These are phyloP conservation scores for Romanogobio albipinnatus DNA, from an alignment of 2,113 vertebrate species.

Conservation along the genomic window DNA sequence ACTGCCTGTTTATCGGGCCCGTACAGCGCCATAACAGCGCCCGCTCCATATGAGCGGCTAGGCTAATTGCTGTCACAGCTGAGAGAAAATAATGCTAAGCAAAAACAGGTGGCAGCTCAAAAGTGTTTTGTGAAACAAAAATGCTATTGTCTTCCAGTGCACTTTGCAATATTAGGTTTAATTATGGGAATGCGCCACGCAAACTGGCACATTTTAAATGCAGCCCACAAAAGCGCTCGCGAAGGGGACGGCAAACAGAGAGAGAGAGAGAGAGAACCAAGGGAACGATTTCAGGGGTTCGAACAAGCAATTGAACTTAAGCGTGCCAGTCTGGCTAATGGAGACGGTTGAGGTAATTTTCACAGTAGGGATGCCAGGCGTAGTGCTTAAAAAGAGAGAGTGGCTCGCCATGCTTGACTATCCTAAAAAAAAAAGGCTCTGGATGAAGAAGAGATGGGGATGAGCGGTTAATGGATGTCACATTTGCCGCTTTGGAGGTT, in stretches of 20 bases:
- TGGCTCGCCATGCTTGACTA: neutral
- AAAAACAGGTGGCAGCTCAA: conserved; percentile 73
- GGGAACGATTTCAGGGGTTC: conserved; percentile 39
- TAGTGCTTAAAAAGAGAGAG: conserved; percentile 31
- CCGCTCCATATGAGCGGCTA: conserved; percentile 60
- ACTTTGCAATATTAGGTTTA: conserved; percentile 65
- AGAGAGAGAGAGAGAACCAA: neutral
- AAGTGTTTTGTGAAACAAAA: conserved; percentile 51
- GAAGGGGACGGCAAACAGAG: conserved; percentile 48
- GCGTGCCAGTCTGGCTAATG: conserved; percentile 51
- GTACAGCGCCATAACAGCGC: conserved; percentile 49
- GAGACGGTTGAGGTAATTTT: conserved; percentile 48
- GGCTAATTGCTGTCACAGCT: conserved; percentile 76
- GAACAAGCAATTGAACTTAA: conserved; percentile 57
- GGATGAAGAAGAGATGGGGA: neutral
- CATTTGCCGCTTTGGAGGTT: conserved; percentile 25
- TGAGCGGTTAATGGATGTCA: conserved; percentile 14
- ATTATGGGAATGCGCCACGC: conserved; percentile 62
- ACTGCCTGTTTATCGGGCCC: conserved; percentile 71
- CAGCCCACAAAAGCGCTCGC: conserved; percentile 50
- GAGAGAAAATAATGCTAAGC: conserved; percentile 70
- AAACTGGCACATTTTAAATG: conserved; percentile 28
- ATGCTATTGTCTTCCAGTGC: conserved; percentile 67
- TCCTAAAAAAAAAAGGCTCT: conserved; percentile 3
- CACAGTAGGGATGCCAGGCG: conserved; percentile 49